Conservation (phyloP, 30 jellyfish, hydroid and myxozoan species). For the Aurelia sp. region DNA sequence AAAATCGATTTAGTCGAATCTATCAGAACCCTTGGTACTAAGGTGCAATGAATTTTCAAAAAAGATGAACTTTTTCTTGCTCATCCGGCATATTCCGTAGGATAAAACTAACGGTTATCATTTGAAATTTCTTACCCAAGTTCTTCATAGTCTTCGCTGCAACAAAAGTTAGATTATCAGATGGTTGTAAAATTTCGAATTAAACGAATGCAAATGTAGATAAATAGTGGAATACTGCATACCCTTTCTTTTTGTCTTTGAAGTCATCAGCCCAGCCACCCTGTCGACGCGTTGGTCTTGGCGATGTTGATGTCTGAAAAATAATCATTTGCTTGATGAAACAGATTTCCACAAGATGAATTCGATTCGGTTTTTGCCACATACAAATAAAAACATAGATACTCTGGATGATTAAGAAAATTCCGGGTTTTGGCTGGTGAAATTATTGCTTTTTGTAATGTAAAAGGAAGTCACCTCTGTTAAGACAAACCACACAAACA, state of each 20-base stretch:
- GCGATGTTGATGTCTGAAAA: slow-evolving; percentile 64
- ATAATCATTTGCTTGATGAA: not conserved
- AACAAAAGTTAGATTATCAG: slow-evolving; percentile 18
- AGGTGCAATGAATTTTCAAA: too few species aligned
- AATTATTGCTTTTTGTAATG: too few species aligned
- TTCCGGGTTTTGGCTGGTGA: too few species aligned
- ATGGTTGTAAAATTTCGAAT: slow-evolving; percentile 13
- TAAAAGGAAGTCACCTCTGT: too few species aligned
- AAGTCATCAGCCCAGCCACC: slow-evolving; percentile 98
- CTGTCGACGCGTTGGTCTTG: slow-evolving; percentile 93
- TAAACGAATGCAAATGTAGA: slow-evolving; percentile 4
- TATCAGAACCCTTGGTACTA: not conserved
- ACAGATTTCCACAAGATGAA: too few species aligned
- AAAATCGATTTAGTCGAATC: not conserved
- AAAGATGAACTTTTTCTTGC: too few species aligned
- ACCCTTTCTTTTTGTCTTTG: slow-evolving; percentile 85
- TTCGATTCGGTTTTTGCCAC: too few species aligned
- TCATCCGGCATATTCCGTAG: not conserved
- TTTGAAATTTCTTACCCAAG: slow-evolving; percentile 42
- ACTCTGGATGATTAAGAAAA: too few species aligned
- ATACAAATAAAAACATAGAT: too few species aligned
- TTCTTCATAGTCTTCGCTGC: slow-evolving; percentile 65
- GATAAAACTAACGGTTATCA: not conserved
- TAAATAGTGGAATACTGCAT: not conserved
- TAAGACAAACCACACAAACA: too few species aligned